Conservation (phyloP, 2,888 invertebrate species). For the Eudemis profundana region DNA sequence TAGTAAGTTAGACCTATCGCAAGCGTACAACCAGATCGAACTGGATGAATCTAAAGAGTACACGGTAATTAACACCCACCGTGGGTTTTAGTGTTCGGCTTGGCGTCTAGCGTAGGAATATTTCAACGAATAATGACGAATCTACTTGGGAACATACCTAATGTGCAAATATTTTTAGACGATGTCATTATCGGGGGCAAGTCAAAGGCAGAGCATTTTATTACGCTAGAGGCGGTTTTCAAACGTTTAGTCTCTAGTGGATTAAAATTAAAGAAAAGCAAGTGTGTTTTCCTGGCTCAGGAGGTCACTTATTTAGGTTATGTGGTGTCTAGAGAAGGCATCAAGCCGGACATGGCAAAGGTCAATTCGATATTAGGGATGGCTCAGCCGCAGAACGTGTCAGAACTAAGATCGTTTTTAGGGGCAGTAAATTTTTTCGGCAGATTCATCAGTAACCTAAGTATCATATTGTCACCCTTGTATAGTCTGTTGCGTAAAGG, state of each 20-base stretch:
- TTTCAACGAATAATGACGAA: constrained; percentile 15
- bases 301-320: neutral
- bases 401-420: neutral
- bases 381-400: neutral
- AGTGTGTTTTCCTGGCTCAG: neutral
- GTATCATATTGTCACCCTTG: neutral
- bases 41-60: constrained; percentile 12
- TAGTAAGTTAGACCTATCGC: constrained; percentile 1
- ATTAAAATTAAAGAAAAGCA: neutral
- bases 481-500: constrained; percentile 1
- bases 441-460: constrained; percentile 2
- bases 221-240: neutral
- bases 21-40: constrained; percentile 5
- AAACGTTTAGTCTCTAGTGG: neutral
- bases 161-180: constrained; percentile 20
- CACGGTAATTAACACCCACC: constrained; percentile 12
- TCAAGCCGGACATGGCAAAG: neutral
- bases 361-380: neutral
- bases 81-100: neutral
- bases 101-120: constrained; percentile 1
- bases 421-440: constrained; percentile 1
- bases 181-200: constrained; percentile 13
- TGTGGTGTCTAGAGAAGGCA: neutral
- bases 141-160: neutral
- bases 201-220: neutral